Percentiles rank a stretch among this genome's conserved stretches.
phyloP scores from a whole-genome alignment of 2,797 vertebrate genomes.

The Alcedo atthis region DNA sequence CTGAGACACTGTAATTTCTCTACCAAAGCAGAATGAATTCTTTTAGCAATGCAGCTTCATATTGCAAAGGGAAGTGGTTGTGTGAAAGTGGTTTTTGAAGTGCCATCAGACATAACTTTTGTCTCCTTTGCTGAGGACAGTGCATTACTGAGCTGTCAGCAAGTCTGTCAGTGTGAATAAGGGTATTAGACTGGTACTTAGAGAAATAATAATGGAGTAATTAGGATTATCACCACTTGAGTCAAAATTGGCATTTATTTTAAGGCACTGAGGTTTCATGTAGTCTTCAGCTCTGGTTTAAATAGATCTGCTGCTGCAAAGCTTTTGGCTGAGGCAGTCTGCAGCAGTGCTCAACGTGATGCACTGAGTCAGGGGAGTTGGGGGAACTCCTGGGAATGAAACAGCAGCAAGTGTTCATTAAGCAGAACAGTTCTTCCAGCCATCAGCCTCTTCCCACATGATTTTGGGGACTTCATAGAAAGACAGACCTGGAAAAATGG shows the following conservation, averaged over 20 bases:
- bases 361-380: not conserved
- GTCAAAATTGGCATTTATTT: not conserved
- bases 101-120: not conserved
- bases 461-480: not conserved
- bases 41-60: not conserved
- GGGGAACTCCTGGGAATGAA: not conserved
- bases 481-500: not conserved
- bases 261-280: not conserved
- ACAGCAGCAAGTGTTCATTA: not conserved
- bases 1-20: not conserved
- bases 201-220: not conserved
- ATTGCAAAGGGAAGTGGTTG: not conserved
- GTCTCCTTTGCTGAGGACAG: not conserved
- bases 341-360: fast-evolving
- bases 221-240: not conserved
- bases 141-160: not conserved
- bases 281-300: not conserved
- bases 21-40: not conserved
- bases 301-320: not conserved
- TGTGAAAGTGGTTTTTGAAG: not conserved
- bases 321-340: not conserved
- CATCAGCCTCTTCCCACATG: not conserved
- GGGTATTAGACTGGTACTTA: not conserved
- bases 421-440: not conserved
- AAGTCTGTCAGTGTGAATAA: not conserved